These are phyloP conservation scores for Agonum fuliginosum DNA, from an alignment of 2,888 invertebrate species.

Conservation along the genomic window DNA sequence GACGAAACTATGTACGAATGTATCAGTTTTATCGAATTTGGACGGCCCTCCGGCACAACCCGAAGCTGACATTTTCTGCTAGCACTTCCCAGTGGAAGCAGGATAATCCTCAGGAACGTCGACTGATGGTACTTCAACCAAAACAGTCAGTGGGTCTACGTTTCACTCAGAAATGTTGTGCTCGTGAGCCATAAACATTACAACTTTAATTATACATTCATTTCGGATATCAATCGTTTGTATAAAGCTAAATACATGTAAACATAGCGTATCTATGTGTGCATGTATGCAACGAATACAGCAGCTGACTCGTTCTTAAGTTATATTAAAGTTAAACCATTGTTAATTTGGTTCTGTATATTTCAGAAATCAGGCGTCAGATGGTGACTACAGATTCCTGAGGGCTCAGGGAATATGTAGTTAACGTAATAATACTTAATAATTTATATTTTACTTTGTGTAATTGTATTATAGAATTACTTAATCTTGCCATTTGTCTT, in stretches of 20 bases:
- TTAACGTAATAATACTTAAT: slow-evolving; percentile 54
- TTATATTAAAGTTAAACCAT: slow-evolving; percentile 26
- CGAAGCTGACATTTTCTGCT: neutral
- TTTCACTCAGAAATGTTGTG: slow-evolving; percentile 14
- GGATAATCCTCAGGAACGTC: slow-evolving; percentile 1
- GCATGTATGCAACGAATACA: slow-evolving; percentile 11
- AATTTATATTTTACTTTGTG: slow-evolving; percentile 44
- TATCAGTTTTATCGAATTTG: neutral
- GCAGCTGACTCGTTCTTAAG: slow-evolving; percentile 17
- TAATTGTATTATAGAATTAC: slow-evolving; percentile 49
- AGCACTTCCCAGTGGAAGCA: neutral
- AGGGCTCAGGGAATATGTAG: slow-evolving; percentile 66
- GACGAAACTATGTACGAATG: slow-evolving; percentile 22
- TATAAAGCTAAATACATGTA: slow-evolving; percentile 14
- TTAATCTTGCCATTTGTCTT: slow-evolving; percentile 53
- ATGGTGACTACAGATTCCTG: slow-evolving; percentile 64
- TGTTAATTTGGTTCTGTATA: slow-evolving; percentile 15
- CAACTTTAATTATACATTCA: slow-evolving; percentile 24
- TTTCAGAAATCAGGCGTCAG: slow-evolving; percentile 20
- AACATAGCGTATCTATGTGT: slow-evolving; percentile 18
- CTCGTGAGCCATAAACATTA: slow-evolving; percentile 14
- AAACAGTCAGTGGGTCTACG: slow-evolving; percentile 24
- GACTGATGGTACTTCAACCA: slow-evolving; percentile 29
- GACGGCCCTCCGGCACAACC: slow-evolving; percentile 19
- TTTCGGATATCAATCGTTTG: neutral